These are phyloP conservation scores for Frankliniella intonsa DNA, from an alignment of 2,888 invertebrate genomes.

Conservation along the genomic window DNA sequence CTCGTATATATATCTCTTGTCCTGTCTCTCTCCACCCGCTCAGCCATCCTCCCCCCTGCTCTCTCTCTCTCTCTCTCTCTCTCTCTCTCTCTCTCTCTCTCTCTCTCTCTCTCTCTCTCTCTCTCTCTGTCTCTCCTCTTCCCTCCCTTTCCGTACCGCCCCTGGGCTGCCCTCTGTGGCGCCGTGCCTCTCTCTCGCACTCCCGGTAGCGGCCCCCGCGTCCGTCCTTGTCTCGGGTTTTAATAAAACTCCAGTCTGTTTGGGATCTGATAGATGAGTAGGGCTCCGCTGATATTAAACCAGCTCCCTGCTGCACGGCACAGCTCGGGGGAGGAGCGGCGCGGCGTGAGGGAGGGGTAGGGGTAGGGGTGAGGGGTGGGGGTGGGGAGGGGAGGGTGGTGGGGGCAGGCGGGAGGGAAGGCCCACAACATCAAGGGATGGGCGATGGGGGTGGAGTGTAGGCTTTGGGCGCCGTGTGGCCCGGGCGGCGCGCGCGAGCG, in stretches of 20 bases:
- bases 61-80: background rate
- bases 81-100: background rate
- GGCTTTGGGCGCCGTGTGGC: background rate
- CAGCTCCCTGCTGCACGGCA: slow-evolving; percentile 34
- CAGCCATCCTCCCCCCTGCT: background rate
- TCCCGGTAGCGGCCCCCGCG: slow-evolving; percentile 39
- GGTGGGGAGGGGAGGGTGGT: background rate
- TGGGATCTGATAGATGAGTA: slow-evolving; percentile 54
- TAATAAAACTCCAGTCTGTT: slow-evolving; percentile 56
- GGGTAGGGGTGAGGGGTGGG: background rate
- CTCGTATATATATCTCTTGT: background rate
- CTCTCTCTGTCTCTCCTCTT: background rate
- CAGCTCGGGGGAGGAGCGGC: no score
- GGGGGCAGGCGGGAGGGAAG: background rate
- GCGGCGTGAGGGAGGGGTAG: background rate
- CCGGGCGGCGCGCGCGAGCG: background rate
- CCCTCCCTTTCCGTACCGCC: background rate
- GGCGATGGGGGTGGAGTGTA: background rate
- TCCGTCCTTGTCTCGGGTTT: slow-evolving; percentile 51
- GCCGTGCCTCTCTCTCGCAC: slow-evolving; percentile 32
- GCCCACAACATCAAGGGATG: background rate
- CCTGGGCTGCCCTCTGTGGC: slow-evolving; percentile 30
- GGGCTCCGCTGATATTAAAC: slow-evolving; percentile 53
- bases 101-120: slow-evolving; percentile 8
- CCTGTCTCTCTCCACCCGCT: background rate